These are phyloP conservation scores for Taxidea taxus DNA, from an alignment of 2,113 vertebrate species.

Conservation along the genomic window DNA sequence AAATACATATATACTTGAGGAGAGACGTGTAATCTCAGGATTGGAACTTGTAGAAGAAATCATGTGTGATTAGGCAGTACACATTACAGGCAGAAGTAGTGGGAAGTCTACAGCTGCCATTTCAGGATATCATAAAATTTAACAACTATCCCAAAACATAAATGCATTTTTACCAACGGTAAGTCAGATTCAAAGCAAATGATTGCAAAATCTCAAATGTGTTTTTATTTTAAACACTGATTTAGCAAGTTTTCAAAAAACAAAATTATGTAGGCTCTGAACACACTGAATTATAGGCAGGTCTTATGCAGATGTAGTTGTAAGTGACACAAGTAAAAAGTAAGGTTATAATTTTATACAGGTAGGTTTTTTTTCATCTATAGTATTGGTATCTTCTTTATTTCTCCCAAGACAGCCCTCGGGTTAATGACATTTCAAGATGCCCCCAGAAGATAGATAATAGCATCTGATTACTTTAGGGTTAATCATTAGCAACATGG, in stretches of 20 bases:
- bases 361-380: background rate
- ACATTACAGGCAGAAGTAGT: background rate
- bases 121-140: background rate
- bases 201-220: background rate
- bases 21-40: background rate
- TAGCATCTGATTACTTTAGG: constrained; percentile 53
- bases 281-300: background rate
- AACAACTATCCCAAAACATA: background rate
- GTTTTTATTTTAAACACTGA: constrained; percentile 34
- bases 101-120: background rate
- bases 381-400: background rate
- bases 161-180: background rate
- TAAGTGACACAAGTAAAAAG: background rate
- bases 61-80: no score
- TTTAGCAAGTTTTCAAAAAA: constrained; percentile 3
- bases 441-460: constrained; percentile 42
- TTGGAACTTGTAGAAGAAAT: background rate
- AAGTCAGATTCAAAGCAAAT: background rate
- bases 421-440: constrained; percentile 55
- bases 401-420: background rate
- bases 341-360: background rate
- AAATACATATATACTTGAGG: background rate
- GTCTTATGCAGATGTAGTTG: background rate
- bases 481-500: constrained; percentile 64
- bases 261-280: background rate